Evolutionary conservation across 2,888 invertebrate species (phyloP).

Genomic region (Xestoiulus laeticollis): DNA sequence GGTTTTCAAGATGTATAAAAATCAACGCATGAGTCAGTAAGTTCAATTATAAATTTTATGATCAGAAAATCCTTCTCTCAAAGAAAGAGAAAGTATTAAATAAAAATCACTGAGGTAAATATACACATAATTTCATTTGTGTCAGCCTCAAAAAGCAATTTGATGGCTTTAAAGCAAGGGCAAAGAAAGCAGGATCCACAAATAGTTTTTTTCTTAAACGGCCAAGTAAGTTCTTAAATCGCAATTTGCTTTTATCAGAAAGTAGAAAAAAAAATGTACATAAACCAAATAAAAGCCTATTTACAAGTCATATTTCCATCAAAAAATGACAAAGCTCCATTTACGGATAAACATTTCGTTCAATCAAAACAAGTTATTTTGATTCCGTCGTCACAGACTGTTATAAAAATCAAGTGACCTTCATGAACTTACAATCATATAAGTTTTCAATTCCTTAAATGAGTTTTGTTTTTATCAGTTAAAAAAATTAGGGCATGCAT

Average conservation of each 20-base stretch:
- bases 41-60: conserved; percentile 1
- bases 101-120: neutral
- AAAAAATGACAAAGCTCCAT: neutral
- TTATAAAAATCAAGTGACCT: neutral
- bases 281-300: neutral
- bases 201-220: neutral
- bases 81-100: neutral
- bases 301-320: neutral
- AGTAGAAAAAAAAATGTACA: neutral
- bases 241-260: neutral
- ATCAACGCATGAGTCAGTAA: neutral
- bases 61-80: neutral
- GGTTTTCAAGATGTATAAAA: neutral
- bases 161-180: neutral
- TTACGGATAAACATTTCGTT: neutral
- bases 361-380: neutral
- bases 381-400: neutral
- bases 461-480: too few relatives aligned
- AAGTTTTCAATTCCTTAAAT: neutral
- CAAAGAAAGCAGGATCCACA: neutral
- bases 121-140: neutral
- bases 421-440: neutral
- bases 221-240: neutral
- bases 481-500: too few relatives aligned
- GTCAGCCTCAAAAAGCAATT: neutral